phyloP scores from a whole-genome alignment of 2,797 vertebrate genomes.

The Borostomias antarcticus region DNA sequence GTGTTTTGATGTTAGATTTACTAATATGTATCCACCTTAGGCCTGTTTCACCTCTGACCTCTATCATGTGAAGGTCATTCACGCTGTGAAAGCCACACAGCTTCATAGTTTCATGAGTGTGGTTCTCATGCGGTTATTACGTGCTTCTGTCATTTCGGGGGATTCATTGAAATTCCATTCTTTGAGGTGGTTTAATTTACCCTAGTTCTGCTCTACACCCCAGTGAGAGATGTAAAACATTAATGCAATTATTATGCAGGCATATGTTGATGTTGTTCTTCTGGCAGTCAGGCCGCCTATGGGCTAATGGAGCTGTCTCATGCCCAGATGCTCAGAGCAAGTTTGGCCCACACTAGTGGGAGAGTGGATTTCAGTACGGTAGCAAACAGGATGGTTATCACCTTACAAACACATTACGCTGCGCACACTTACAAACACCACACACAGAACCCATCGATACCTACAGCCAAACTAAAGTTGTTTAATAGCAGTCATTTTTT shows the following conservation, averaged over 20 bases:
- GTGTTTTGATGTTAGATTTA: neutral
- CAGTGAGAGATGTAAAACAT: slow-evolving; percentile 75
- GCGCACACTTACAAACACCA: neutral
- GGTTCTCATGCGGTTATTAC: neutral
- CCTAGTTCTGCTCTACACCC: slow-evolving; percentile 38
- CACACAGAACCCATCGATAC: neutral
- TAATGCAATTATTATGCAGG: slow-evolving; percentile 78
- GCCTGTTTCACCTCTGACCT: slow-evolving; percentile 1
- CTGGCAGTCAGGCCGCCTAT: slow-evolving; percentile 69
- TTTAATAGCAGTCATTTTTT: neutral
- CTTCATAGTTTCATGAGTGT: neutral
- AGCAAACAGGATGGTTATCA: neutral
- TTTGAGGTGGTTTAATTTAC: slow-evolving; percentile 28
- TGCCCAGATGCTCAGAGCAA: slow-evolving; percentile 73
- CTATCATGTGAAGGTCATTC: neutral
- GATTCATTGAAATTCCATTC: slow-evolving; percentile 64
- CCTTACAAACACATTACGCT: neutral
- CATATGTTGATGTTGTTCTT: slow-evolving; percentile 79
- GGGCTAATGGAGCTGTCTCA: slow-evolving; percentile 76
- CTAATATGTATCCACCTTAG: neutral
- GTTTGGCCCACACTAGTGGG: slow-evolving; percentile 25
- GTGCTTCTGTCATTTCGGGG: neutral
- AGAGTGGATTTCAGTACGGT: neutral
- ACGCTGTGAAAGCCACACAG: neutral
- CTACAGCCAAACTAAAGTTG: neutral